Conservation (phyloP, 1,140 invertebrate species). For the Parasteatoda tepidariorum region DNA sequence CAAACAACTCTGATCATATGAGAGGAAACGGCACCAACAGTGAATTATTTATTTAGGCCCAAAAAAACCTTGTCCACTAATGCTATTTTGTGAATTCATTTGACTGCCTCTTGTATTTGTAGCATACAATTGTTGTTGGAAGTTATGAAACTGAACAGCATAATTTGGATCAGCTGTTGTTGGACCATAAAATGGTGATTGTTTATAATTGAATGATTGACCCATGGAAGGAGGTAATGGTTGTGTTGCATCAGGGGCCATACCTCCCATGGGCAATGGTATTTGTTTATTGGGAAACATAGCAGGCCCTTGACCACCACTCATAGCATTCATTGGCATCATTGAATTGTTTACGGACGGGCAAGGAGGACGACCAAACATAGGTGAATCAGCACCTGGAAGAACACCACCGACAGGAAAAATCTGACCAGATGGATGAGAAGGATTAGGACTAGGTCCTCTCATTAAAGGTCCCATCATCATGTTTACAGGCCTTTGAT, state of each 20-base stretch:
- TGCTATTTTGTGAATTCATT: conserved; percentile 53
- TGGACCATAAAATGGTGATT: conserved; percentile 83
- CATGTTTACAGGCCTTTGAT: conserved; percentile 63
- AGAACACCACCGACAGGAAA: conserved; percentile 35
- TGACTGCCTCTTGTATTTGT: conserved; percentile 78
- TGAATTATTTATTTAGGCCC: conserved; percentile 48
- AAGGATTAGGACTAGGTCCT: conserved; percentile 57
- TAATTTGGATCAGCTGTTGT: conserved; percentile 90
- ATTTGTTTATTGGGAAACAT: conserved; percentile 61
- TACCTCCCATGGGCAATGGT: conserved; percentile 60
- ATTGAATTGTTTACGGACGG: conserved; percentile 40
- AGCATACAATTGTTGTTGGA: conserved; percentile 93
- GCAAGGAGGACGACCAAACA: conserved; percentile 58
- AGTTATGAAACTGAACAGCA: conserved; percentile 94
- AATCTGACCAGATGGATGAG: conserved; percentile 52
- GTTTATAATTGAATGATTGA: conserved; percentile 78
- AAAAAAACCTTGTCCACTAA: conserved; percentile 58
- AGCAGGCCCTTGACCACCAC: conserved; percentile 21
- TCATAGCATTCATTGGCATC: conserved; percentile 52
- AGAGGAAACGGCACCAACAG: conserved; percentile 41
- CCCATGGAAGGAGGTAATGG: conserved; percentile 84
- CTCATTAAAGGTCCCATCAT: conserved; percentile 66
- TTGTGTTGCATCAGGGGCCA: conserved; percentile 74
- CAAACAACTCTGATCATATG: conserved; percentile 18
- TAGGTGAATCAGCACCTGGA: conserved; percentile 50